phyloP scores from a whole-genome alignment of 2,797 vertebrate genomes.

The Aphelocoma californica region DNA sequence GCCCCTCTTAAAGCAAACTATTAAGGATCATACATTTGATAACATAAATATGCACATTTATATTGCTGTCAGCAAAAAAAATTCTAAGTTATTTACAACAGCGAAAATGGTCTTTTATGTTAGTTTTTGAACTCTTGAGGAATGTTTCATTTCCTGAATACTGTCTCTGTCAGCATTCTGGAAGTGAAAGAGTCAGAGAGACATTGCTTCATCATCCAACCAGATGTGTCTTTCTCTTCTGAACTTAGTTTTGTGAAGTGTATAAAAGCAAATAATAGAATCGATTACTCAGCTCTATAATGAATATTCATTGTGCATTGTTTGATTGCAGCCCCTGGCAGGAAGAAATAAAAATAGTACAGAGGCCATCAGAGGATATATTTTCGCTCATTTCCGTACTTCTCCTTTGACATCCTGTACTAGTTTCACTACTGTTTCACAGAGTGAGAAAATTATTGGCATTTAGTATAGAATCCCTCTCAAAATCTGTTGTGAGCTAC shows the following conservation, averaged over 20 bases:
- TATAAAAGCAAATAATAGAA: constrained; percentile 8
- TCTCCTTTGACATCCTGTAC: background rate
- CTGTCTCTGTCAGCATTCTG: background rate
- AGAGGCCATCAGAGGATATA: background rate
- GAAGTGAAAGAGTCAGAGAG: background rate
- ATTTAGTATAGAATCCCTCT: background rate
- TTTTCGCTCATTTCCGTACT: background rate
- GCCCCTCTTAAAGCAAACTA: background rate
- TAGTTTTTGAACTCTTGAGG: background rate
- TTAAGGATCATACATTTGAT: background rate
- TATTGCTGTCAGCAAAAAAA: background rate
- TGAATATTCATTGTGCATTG: constrained; percentile 19
- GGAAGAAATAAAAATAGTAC: constrained; percentile 19
- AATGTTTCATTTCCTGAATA: background rate
- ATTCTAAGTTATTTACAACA: background rate
- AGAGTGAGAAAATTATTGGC: background rate
- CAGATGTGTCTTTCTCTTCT: background rate
- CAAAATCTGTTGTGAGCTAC: background rate
- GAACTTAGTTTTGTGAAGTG: background rate
- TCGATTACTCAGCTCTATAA: background rate
- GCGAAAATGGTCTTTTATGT: background rate
- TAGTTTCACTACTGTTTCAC: background rate
- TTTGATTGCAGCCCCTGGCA: background rate
- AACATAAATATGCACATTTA: background rate
- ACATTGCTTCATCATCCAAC: background rate